Evolutionary conservation across 2,888 invertebrate genomes (phyloP), one percentile per base, ranked within the genome.

Genomic region (Epiblema foenella): DNA sequence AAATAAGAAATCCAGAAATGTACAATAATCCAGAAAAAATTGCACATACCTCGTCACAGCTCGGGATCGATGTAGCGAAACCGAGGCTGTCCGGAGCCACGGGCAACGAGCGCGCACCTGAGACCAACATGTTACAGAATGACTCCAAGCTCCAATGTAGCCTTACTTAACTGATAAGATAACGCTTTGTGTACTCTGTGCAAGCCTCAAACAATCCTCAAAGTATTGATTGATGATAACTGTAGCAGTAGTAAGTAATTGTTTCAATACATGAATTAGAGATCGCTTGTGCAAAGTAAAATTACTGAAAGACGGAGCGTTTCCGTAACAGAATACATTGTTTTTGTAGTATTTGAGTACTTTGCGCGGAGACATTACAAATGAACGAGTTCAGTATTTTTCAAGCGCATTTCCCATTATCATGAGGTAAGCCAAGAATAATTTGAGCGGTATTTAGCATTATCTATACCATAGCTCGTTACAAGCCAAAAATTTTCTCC

Each of bases 151-250:
- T 75, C 79, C 79, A 79, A 81, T 84, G 79, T 86, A 80, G 83
- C 85, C 78, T 82, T 78, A 79, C 81, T 82, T 84, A 85, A 84
- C 81, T 83, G 91, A 91, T 91, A 90, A 91, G 91, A 91, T 91
- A 90, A 86, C 77, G 78, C 78, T 79, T 83, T 83, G 82, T 83
- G 85, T 78, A 77, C 76, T 78, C 78, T 82, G 77, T 79, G 79
- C 81, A 84, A 77, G 76, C 75, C 73, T 77, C 75, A 75, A 63
- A 72, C 72, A 75, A 75, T 80, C 60, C 72, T 73, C 68, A 79
- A 73, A 73, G 59, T 77, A 75, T 76, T 76, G 74, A 80, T 79
- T 77, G 78, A 79, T 77, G 51, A 46, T 33, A 33, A 33, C 9
- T 8, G 9, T 33, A 33, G 18, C 39, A 33, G 4, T 17, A 57